Conservation (phyloP, 2,797 vertebrate genomes). For the Fringilla coelebs region DNA sequence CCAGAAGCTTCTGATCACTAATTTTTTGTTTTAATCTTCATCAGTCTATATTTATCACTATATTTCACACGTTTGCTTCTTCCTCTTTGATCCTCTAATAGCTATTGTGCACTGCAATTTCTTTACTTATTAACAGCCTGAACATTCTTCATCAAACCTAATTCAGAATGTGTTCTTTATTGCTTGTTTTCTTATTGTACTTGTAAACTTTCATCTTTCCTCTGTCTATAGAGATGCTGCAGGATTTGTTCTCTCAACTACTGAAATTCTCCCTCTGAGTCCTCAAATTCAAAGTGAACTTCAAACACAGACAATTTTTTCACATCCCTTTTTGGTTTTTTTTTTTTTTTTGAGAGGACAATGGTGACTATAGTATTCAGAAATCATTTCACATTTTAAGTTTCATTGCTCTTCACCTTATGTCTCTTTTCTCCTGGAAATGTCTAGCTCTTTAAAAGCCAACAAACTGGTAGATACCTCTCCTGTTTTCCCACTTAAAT, state of each 20-base stretch:
- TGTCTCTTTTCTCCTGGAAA: not conserved
- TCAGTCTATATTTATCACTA: not conserved
- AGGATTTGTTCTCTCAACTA: not conserved
- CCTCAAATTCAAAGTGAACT: constrained; percentile 5
- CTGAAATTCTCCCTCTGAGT: not conserved
- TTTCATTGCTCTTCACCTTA: not conserved
- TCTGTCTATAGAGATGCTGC: not conserved
- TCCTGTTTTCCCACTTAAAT: not conserved
- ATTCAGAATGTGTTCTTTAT: not conserved
- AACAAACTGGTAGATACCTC: not conserved
- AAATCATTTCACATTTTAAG: not conserved
- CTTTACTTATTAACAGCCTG: constrained; percentile 16
- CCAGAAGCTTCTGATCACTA: not conserved
- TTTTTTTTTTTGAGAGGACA: not conserved
- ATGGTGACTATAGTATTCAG: not conserved
- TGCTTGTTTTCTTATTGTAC: constrained; percentile 23
- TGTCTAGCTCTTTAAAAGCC: not conserved
- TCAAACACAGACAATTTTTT: not conserved
- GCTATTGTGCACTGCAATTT: not conserved
- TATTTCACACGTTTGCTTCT: constrained; percentile 31
- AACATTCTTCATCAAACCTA: constrained; percentile 16
- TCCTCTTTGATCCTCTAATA: constrained; percentile 55
- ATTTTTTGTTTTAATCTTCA: constrained; percentile 30
- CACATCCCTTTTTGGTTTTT: not conserved
- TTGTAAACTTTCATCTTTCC: constrained; percentile 27